Conservation (phyloP, 2,113 vertebrate species). For the Trematomus loennbergii region DNA sequence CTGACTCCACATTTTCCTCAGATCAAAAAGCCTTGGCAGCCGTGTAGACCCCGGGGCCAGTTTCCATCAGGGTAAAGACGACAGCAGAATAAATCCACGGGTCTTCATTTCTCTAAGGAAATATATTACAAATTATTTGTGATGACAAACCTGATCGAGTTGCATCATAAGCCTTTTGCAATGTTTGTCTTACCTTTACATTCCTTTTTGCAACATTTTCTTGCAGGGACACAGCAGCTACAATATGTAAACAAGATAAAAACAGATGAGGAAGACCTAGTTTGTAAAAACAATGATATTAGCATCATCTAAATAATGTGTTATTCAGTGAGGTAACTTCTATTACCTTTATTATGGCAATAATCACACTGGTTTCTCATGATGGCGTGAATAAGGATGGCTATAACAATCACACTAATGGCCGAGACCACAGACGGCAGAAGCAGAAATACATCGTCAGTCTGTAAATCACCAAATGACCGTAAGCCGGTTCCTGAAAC, state of each 20-base stretch:
- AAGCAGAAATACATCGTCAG: neutral
- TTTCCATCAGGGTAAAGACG: conserved; percentile 39
- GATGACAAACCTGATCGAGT: neutral
- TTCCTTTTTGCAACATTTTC: conserved; percentile 4
- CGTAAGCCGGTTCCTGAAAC: too few relatives aligned
- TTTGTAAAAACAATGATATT: too few relatives aligned
- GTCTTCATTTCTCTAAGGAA: conserved; percentile 34
- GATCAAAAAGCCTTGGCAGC: too few relatives aligned
- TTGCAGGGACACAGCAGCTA: neutral
- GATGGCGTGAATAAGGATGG: conserved; percentile 3
- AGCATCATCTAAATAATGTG: neutral
- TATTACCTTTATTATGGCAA: conserved; percentile 32
- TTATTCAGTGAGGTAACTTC: neutral
- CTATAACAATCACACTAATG: conserved; percentile 18
- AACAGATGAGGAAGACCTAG: too few relatives aligned
- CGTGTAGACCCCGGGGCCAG: too few relatives aligned
- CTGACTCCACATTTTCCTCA: too few relatives aligned
- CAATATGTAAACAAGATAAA: neutral
- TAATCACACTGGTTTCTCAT: neutral
- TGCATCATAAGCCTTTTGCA: neutral
- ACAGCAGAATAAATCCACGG: conserved; percentile 7
- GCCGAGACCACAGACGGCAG: conserved; percentile 12
- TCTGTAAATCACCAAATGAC: too few relatives aligned
- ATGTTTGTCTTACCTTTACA: conserved; percentile 5
- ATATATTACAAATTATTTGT: neutral